Evolutionary conservation across 2,113 vertebrate species (phyloP).

Genomic region (Cisticola juncidis): DNA sequence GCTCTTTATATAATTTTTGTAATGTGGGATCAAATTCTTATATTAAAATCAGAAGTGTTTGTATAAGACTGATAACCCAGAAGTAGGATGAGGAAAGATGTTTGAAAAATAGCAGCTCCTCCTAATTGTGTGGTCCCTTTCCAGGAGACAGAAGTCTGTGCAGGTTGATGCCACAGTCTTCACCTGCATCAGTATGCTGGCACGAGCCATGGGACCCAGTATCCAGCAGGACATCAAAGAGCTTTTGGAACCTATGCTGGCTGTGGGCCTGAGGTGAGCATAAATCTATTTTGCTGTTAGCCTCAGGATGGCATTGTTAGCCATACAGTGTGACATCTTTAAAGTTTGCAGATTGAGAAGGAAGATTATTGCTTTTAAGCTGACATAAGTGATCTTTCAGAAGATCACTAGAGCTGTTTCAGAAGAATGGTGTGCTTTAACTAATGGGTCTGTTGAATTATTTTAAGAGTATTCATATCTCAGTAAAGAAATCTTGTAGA

Average conservation of each 20-base stretch:
- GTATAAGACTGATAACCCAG: background rate
- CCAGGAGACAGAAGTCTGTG: slow-evolving; percentile 93
- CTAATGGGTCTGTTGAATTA: background rate
- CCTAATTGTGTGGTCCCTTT: background rate
- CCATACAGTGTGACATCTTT: background rate
- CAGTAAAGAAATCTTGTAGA: background rate
- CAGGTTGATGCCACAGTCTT: slow-evolving; percentile 98
- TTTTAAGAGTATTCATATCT: background rate
- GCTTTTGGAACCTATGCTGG: slow-evolving; percentile 96
- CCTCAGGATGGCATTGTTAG: background rate
- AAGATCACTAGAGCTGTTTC: background rate
- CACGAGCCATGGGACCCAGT: slow-evolving; percentile 93
- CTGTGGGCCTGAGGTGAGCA: slow-evolving; percentile 92
- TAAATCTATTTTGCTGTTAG: background rate
- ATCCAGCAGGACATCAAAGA: slow-evolving; percentile 98
- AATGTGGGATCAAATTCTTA: background rate
- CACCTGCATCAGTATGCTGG: slow-evolving; percentile 97
- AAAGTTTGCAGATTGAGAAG: background rate
- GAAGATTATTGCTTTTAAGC: background rate
- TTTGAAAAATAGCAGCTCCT: background rate
- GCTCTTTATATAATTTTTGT: background rate
- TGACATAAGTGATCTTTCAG: background rate
- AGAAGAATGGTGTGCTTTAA: background rate
- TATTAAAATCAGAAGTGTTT: background rate
- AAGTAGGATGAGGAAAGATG: background rate